These are phyloP conservation scores for Ispidina picta DNA, from an alignment of 2,797 vertebrate species.

Conservation along the genomic window DNA sequence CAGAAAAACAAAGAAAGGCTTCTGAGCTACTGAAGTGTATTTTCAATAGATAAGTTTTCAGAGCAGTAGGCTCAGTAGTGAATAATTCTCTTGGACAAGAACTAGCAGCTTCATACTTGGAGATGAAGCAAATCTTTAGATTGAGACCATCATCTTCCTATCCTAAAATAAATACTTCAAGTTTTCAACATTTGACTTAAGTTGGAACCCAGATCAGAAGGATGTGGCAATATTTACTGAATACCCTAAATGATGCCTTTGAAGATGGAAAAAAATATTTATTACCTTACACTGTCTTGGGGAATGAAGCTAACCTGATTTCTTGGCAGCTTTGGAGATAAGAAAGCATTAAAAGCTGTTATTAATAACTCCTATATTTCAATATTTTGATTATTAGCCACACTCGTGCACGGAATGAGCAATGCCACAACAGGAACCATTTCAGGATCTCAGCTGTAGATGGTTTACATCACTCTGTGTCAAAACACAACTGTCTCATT, in stretches of 20 bases:
- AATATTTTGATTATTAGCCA: background rate
- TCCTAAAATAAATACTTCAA: background rate
- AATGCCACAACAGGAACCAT: background rate
- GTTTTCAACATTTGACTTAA: background rate
- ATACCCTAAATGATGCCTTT: background rate
- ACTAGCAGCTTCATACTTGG: background rate
- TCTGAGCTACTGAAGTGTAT: background rate
- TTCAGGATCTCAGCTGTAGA: background rate
- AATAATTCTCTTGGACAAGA: background rate
- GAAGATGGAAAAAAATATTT: background rate
- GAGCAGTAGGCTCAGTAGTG: background rate
- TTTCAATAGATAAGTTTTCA: background rate
- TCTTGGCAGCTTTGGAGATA: background rate
- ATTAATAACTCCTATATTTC: background rate
- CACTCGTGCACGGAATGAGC: background rate
- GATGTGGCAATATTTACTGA: background rate
- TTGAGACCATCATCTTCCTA: background rate
- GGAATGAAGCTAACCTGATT: background rate
- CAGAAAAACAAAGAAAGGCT: background rate
- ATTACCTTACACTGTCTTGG: background rate
- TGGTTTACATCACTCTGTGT: background rate
- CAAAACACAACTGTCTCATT: background rate
- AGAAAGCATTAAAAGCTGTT: background rate
- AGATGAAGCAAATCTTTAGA: background rate
- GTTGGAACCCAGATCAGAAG: background rate